These are phyloP conservation scores for Drepana falcataria DNA, from an alignment of 2,888 invertebrate species.

Conservation along the genomic window DNA sequence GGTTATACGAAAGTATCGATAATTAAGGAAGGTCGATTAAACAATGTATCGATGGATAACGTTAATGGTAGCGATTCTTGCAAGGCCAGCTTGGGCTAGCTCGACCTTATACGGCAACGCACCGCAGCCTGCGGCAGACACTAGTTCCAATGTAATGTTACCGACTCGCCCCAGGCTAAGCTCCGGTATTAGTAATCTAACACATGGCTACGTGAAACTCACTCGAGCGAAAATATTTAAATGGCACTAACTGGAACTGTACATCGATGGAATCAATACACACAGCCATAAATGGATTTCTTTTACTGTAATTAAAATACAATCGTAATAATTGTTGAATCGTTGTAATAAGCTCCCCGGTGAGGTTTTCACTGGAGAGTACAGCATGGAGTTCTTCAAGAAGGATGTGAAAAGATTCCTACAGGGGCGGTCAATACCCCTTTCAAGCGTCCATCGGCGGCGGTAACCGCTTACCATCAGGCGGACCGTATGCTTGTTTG, in stretches of 20 bases:
- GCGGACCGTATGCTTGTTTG: too few relatives aligned
- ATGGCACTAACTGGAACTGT: not conserved
- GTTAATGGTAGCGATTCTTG: constrained; percentile 9
- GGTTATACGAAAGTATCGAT: constrained; percentile 50
- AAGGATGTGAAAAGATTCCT: too few relatives aligned
- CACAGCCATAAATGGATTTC: too few relatives aligned
- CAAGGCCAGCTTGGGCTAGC: constrained; percentile 29
- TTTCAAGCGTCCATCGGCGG: too few relatives aligned
- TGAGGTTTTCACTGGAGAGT: too few relatives aligned
- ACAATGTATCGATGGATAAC: constrained; percentile 38
- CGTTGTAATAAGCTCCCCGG: too few relatives aligned
- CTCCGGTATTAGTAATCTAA: constrained; percentile 27
- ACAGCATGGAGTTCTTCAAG: too few relatives aligned
- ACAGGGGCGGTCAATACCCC: too few relatives aligned
- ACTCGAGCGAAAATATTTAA: not conserved
- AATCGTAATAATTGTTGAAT: too few relatives aligned
- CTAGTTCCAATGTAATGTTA: constrained; percentile 11
- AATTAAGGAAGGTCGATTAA: constrained; percentile 45
- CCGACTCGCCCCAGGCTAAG: constrained; percentile 33
- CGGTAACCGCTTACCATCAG: too few relatives aligned
- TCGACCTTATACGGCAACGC: constrained; percentile 29
- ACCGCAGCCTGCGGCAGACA: constrained; percentile 6
- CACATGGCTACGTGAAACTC: not conserved
- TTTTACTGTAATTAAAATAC: too few relatives aligned
- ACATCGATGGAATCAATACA: too few relatives aligned